A percentile compares a stretch with the other conserved stretches of the same genome.
These are phyloP conservation scores for Meloidogyne floridensis DNA, from an alignment of 1,140 invertebrate genomes.

Conservation along the genomic window DNA sequence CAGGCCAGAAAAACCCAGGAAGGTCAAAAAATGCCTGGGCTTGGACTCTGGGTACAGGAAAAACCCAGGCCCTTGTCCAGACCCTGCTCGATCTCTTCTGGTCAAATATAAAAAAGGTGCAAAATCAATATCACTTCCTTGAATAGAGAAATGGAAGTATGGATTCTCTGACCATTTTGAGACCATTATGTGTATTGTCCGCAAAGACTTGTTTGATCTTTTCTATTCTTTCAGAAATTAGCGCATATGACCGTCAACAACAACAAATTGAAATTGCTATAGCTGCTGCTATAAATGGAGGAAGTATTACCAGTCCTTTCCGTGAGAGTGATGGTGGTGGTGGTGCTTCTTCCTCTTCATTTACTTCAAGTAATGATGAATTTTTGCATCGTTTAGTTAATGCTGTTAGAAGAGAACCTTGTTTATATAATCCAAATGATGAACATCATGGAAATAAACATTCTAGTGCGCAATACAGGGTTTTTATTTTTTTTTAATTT, in stretches of 20 bases:
- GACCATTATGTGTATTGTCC: no score
- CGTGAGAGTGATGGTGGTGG: constrained; percentile 10
- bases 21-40: no score
- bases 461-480: constrained; percentile 38
- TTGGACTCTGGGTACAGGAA: no score
- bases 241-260: constrained; percentile 29
- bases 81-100: no score
- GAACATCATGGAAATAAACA: constrained; percentile 53
- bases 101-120: no score
- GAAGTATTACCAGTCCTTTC: not conserved
- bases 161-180: no score
- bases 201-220: no score
- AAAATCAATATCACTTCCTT: no score
- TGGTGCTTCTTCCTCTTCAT: not conserved
- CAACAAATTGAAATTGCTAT: constrained; percentile 29
- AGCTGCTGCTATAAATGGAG: constrained; percentile 33
- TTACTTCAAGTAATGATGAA: constrained; percentile 15
- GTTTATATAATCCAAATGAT: constrained; percentile 51
- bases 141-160: no score
- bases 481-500: not conserved
- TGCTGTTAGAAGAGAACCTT: constrained; percentile 40
- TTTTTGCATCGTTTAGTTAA: constrained; percentile 41
- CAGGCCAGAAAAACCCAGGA: no score
- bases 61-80: no score
- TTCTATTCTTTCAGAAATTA: not conserved